Conservation (phyloP, 2,113 vertebrate genomes). For the Picathartes gymnocephalus region DNA sequence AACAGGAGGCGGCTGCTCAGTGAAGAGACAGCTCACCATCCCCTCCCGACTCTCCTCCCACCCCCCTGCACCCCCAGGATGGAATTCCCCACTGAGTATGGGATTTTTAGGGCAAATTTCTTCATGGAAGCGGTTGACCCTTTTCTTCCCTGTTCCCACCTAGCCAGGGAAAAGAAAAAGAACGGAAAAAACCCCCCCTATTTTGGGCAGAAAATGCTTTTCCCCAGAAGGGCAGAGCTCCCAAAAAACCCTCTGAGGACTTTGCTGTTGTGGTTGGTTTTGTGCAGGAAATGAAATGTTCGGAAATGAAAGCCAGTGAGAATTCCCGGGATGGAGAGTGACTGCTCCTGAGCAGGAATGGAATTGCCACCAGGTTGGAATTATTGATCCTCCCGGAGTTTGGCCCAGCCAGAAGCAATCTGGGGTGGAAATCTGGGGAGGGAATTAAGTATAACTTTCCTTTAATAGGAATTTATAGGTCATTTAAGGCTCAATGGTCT, state of each 20-base stretch:
- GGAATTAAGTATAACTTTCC: not conserved
- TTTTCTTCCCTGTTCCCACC: not conserved
- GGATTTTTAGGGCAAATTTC: not conserved
- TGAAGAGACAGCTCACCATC: not conserved
- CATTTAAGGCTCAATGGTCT: constrained; percentile 7
- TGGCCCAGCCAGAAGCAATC: not conserved
- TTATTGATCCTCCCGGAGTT: not conserved
- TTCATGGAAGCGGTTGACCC: not conserved
- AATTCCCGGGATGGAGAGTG: not conserved
- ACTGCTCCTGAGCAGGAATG: not conserved
- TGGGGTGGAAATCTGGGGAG: not conserved
- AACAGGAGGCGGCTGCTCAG: not conserved
- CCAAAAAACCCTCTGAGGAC: not conserved
- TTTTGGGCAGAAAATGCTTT: not conserved
- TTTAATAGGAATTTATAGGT: not conserved
- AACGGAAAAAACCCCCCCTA: accelerated
- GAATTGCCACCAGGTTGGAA: not conserved
- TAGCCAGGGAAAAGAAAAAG: not conserved
- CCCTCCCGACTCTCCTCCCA: not conserved
- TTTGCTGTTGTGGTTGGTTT: not conserved
- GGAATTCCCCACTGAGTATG: not conserved
- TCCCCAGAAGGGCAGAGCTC: not conserved
- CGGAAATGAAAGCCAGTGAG: not conserved
- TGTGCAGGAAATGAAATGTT: not conserved
- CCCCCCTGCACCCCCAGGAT: not conserved